Percentiles rank a stretch among this genome's conserved stretches.
These are phyloP conservation scores for Dicyrtoma fusca DNA, from an alignment of 2,888 invertebrate genomes.

Conservation along the genomic window DNA sequence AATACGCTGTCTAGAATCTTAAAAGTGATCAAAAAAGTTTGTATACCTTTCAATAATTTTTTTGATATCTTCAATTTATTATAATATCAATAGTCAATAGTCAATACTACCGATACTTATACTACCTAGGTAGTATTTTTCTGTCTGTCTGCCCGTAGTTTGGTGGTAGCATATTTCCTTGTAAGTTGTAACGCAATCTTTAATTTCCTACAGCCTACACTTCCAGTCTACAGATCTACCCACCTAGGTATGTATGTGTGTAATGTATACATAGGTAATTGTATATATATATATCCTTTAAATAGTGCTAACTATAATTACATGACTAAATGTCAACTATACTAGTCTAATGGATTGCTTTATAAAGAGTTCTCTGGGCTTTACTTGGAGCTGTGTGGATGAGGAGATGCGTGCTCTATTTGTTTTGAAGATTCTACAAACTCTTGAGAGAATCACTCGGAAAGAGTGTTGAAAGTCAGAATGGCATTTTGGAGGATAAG, in stretches of 20 bases:
- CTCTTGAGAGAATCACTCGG: neutral
- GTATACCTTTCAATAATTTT: too few relatives aligned
- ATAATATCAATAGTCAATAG: too few relatives aligned
- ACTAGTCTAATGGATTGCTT: constrained; percentile 35
- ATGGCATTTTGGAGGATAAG: neutral
- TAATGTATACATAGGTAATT: too few relatives aligned
- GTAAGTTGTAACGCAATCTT: too few relatives aligned
- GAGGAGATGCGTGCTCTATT: neutral
- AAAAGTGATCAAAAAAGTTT: neutral
- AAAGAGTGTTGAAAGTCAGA: neutral
- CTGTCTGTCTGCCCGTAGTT: too few relatives aligned
- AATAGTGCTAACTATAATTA: constrained; percentile 12
- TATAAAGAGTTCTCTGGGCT: constrained; percentile 35
- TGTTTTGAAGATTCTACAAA: neutral
- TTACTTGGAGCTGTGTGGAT: constrained; percentile 31
- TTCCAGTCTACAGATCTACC: too few relatives aligned
- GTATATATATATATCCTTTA: constrained; percentile 8
- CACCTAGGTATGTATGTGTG: too few relatives aligned
- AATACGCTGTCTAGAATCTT: neutral
- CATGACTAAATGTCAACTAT: constrained; percentile 4
- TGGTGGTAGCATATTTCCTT: too few relatives aligned
- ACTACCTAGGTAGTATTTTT: too few relatives aligned
- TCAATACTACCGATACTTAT: too few relatives aligned
- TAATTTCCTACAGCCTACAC: too few relatives aligned
- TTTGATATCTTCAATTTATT: too few relatives aligned